Base-by-base conservation (phyloP, 2,888 invertebrate genomes). In the Meiosimyza decipiens region DNA sequence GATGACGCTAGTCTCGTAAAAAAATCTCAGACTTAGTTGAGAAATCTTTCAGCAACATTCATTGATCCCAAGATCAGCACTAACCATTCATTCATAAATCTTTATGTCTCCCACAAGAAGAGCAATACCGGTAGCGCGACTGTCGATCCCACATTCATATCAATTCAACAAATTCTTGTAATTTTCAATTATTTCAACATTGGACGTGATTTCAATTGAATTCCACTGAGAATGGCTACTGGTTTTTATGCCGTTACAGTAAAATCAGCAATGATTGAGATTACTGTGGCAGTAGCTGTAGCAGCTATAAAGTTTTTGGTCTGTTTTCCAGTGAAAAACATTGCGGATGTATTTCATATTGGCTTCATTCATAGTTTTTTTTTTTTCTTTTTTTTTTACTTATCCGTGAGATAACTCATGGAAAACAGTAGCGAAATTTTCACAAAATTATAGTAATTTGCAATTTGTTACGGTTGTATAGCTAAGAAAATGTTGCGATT, bases 391-490 rank as follows among this genome's bases (percentile, higher is more conserved):
- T 22, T 22, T 4, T 16, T 13, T 16, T 11, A 3, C 55, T 54
- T 6, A 15, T 54, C 16, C 54, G 15, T 54, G 54, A 16, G 54
- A 16, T 6, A 51, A 3, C 13, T 13, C 15, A 15, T 54, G 3
- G 28, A 60, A 11, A 60, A 18, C 59, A 60, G 59, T 60, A 60
- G 55, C 55, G 59, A 40, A 40, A 40, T 60, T 60, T 60, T 60
- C 59, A 28, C 59, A 18, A 28, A 60, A 60, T 60, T 60, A 60
- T 28, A 18, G 28, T 60, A 60, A 60, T 60, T 60, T 60, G 59
- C 22, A 18, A 28, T 28, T 22, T 13, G 57, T 16, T 22, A 11
- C 28, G 59, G 59, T 11, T 60, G 11, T 55, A 9, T 12, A 28
- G 18, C 22, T 40, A 40, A 9, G 40, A 40, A 40, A 40, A 60